Base-by-base conservation (phyloP, 2,888 invertebrate genomes). In the Hirtodrosophila histrioides region DNA sequence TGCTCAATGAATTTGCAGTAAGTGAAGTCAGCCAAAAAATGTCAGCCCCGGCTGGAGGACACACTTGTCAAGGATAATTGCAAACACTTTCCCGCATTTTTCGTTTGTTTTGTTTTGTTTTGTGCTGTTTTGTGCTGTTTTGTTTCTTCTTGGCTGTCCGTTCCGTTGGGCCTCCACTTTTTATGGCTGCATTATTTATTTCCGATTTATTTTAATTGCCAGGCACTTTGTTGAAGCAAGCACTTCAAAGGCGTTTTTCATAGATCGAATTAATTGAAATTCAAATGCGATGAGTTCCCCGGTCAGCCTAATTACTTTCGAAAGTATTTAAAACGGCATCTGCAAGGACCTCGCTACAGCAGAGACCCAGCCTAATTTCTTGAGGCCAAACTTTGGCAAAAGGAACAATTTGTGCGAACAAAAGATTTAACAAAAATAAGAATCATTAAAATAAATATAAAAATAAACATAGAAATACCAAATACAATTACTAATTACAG, bases 251-350 rank as follows among this genome's bases (percentile, higher is more conserved):
- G 43, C 62, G 35, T 63, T 51, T 27, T 36, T 6, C 53, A 35
- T 44, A 51, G 70, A 65, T 73, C 44, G 61, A 60, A 60, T 60
- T 70, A 73, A 58, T 68, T 63, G 48, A 63, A 69, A 46, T 37
- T 35, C 31, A 51, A 68, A 56, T 51, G 56, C 40, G 51, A 33
- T 44, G 51, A 12, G 41, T 5, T 35, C 12, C 41, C 53, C 40
- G 29, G 29, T 17, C 53, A 37, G 75, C 49, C 65, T 73, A 69
- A 73, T 75, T 70, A 73, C 73, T 73, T 73, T 69, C 49, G 35
- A 75, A 73, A 73, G 75, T 75, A 73, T 75, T 73, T 75, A 56
- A 70, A 69, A 49, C 36, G 65, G 33, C 54, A 29, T 11, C 48
- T 9, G 33, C 31, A 60, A 27, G 37, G 37, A 40, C 7, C 44